Base-by-base conservation (phyloP, 2,113 vertebrate species). In the Protobothrops mucrosquamatus region DNA sequence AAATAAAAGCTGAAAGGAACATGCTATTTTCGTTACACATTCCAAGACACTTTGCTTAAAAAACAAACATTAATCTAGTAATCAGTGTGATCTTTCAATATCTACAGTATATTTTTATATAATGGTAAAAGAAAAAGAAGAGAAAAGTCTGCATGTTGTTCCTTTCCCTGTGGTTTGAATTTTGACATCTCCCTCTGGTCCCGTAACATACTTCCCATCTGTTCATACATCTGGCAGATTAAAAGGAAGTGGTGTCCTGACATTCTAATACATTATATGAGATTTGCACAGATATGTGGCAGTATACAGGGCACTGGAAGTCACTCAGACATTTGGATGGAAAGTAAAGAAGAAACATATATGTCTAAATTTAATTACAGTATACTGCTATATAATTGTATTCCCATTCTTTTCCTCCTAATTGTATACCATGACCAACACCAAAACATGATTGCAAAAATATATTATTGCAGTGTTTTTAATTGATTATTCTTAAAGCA, bases 161-260 rank as follows among this genome's bases (percentile, higher is more conserved):
- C n/a, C 5, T 92, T 87, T 93, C 87, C 89, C n/a, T 94, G 48
- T 39, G 57, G 91, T 88, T 88, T 93, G n/a, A 91, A 95, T 94
- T 94, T 88, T 0, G 91, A 94, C 88, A 92, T 92, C 69, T 94
- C 93, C 91, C 94, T 89, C 95, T 91, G 94, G 95, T 93, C 92
- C 69, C 18, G 56, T 95, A 92, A 95, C 89, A 94, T 90, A 93
- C 91, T 89, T 91, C 61, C 96, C 96, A 98, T 97, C 97, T 98
- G 97, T 95, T 97, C 9, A 0, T 22, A 86, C 97, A 97, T 95
- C 97, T 96, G 97, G 96, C 90, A 92, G 26, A 46, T 59, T 86
- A 61, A 94, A 92, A 96, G 95, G 92, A 94, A 91, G 92, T 92
- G 26, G 64, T 90, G 94, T 96, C 94, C 93, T 89, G 93, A 96